Base-by-base conservation (phyloP, 35 echinoderm and acorn worm genomes). In the Chiridota heheva region DNA sequence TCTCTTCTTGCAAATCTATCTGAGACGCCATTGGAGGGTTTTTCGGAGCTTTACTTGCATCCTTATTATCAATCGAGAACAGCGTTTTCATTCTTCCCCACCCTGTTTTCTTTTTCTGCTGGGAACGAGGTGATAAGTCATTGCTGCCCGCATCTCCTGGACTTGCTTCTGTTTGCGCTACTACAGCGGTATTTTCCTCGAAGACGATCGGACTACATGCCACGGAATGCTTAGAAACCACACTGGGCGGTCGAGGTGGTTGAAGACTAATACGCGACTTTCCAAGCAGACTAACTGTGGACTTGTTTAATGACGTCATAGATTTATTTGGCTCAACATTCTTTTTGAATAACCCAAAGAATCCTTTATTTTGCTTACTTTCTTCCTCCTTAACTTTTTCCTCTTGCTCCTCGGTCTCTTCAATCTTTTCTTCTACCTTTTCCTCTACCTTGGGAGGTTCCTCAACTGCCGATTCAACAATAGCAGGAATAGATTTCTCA, bases 371-470 rank as follows among this genome's bases (percentile, higher is more conserved):
- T 26, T 72, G 22, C 69, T 72, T 72, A 2, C 49, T 30, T 20
- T 72, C 69, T 44, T 72, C 40, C 49, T 72, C 69, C n/a, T n/a
- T n/a, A n/a, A n/a, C n/a, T 18, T 63, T 63, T n/a, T n/a, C n/a
- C n/a, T n/a, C n/a, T n/a, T n/a, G n/a, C n/a, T n/a, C n/a, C n/a
- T n/a, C n/a, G n/a, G n/a, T n/a, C n/a, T n/a, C n/a, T 26, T n/a
- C 37, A 26, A 26, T 36, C 31, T 36, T n/a, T n/a, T n/a, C n/a
- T n/a, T n/a, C n/a, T n/a, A n/a, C n/a, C n/a, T n/a, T n/a, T n/a
- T n/a, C n/a, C n/a, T n/a, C n/a, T n/a, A n/a, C n/a, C n/a, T n/a
- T n/a, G n/a, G n/a, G n/a, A n/a, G n/a, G n/a, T n/a, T n/a, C n/a
- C n/a, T n/a, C n/a, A n/a, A n/a, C n/a, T n/a, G n/a, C n/a, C n/a